A percentile compares a stretch with the other conserved stretches of the same genome.
phyloP scores from a whole-genome alignment of 2,113 vertebrate species.

The Mustela lutreola region DNA sequence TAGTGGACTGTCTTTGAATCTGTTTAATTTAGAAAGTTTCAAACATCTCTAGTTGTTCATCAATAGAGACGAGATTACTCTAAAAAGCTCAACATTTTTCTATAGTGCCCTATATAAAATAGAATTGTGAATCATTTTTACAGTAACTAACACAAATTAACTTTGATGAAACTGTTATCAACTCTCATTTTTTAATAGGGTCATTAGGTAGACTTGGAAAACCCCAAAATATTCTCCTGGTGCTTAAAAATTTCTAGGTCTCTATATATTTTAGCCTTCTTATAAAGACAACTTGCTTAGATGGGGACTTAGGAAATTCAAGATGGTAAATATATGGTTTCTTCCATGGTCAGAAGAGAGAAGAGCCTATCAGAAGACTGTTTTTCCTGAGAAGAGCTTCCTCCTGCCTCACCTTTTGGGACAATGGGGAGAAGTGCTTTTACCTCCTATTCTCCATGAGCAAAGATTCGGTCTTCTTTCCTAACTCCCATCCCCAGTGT shows the following conservation, averaged over 20 bases:
- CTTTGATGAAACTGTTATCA: not conserved
- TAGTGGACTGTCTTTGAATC: not conserved
- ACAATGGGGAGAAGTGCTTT: not conserved
- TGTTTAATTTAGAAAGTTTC: constrained; percentile 5
- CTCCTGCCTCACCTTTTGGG: not conserved
- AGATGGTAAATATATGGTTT: not conserved
- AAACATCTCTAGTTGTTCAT: not conserved
- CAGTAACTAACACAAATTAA: not conserved
- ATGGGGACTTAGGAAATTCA: not conserved
- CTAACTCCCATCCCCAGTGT: not conserved
- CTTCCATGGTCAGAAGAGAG: not conserved
- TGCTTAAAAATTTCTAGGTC: not conserved
- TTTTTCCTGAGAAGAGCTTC: not conserved
- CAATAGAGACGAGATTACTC: not conserved
- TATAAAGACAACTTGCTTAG: not conserved
- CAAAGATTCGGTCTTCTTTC: not conserved
- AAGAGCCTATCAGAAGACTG: not conserved
- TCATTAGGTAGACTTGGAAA: not conserved
- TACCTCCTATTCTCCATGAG: not conserved
- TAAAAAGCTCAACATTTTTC: not conserved
- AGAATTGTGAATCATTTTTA: constrained; percentile 50
- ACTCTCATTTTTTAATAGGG: not conserved
- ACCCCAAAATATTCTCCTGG: not conserved
- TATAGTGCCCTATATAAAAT: not conserved
- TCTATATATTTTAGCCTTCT: constrained; percentile 4